phyloP scores from a whole-genome alignment of 1,140 invertebrate genomes.

The Trichonephila clavata region DNA sequence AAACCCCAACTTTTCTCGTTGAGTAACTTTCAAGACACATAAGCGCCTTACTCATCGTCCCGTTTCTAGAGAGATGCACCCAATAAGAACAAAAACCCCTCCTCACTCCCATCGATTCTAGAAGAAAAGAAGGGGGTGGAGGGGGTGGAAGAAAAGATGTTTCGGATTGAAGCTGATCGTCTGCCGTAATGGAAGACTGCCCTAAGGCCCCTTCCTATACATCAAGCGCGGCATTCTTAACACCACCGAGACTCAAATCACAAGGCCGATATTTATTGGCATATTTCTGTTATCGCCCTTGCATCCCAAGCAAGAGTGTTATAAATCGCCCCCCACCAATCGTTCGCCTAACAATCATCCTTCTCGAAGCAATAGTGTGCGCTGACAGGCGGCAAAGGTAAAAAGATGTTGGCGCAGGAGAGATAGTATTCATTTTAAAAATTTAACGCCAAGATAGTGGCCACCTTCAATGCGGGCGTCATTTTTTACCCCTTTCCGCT shows the following conservation, averaged over 20 bases:
- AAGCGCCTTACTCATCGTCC: background rate
- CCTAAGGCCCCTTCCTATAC: constrained; percentile 69
- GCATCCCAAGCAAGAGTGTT: constrained; percentile 54
- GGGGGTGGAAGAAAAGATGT: constrained; percentile 16
- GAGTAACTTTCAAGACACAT: too few relatives aligned
- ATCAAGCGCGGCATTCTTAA: constrained; percentile 41
- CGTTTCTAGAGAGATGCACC: background rate
- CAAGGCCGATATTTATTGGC: constrained; percentile 75
- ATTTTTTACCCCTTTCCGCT: constrained; percentile 45
- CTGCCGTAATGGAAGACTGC: constrained; percentile 65
- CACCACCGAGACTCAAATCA: constrained; percentile 58
- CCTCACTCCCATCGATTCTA: constrained; percentile 50
- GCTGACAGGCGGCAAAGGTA: background rate
- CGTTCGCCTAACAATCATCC: constrained; percentile 25
- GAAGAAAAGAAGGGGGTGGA: background rate
- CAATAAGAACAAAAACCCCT: constrained; percentile 20
- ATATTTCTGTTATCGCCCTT: constrained; percentile 73
- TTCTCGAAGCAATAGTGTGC: background rate
- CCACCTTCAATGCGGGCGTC: constrained; percentile 57
- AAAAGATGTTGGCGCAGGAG: constrained; percentile 42
- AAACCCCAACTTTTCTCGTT: too few relatives aligned
- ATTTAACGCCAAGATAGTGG: constrained; percentile 68
- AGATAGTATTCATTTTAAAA: constrained; percentile 75
- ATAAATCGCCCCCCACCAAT: constrained; percentile 59
- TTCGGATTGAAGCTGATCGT: constrained; percentile 64